phyloP scores from a whole-genome alignment of 2,797 vertebrate genomes.

The Sphaeramia orbicularis region DNA sequence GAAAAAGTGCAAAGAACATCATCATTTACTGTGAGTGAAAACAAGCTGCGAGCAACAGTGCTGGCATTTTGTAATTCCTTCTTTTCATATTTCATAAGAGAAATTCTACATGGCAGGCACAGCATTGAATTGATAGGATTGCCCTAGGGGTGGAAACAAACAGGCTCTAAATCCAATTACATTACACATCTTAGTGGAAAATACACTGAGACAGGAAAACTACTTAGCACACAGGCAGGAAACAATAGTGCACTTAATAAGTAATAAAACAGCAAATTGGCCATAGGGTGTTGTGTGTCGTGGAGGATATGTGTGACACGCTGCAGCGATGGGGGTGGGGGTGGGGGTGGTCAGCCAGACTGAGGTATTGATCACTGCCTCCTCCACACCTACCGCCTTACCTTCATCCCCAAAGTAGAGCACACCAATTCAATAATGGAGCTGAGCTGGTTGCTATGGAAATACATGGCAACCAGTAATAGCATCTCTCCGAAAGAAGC shows the following conservation, averaged over 20 bases:
- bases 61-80: slow-evolving; percentile 69
- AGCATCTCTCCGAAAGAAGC: slow-evolving; percentile 99
- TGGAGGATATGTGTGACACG: slow-evolving; percentile 42
- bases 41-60: slow-evolving; percentile 65
- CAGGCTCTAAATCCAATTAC: slow-evolving; percentile 79
- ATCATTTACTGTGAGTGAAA: slow-evolving; percentile 59
- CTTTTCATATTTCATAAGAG: slow-evolving; percentile 75
- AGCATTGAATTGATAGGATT: slow-evolving; percentile 68
- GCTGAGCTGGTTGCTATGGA: slow-evolving; percentile 98
- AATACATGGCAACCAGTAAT: slow-evolving; percentile 98
- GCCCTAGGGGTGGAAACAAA: slow-evolving; percentile 71
- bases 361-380: slow-evolving; percentile 70
- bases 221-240: slow-evolving; percentile 69
- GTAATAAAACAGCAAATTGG: slow-evolving; percentile 74
- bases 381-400: slow-evolving; percentile 76
- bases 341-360: slow-evolving; percentile 64
- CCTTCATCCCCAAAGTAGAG: slow-evolving; percentile 99
- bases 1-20: slow-evolving; percentile 8
- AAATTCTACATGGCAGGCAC: slow-evolving; percentile 75
- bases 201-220: slow-evolving; percentile 72
- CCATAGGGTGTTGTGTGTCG: slow-evolving; percentile 58
- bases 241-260: slow-evolving; percentile 77
- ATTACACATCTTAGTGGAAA: slow-evolving; percentile 78
- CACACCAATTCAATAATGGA: slow-evolving; percentile 99
- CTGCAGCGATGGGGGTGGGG: slow-evolving; percentile 49